A percentile compares a stretch with the other conserved stretches of the same genome.
Conservation (phyloP, 2,113 vertebrate species). For the Rhegmatorhina hoffmannsi region DNA sequence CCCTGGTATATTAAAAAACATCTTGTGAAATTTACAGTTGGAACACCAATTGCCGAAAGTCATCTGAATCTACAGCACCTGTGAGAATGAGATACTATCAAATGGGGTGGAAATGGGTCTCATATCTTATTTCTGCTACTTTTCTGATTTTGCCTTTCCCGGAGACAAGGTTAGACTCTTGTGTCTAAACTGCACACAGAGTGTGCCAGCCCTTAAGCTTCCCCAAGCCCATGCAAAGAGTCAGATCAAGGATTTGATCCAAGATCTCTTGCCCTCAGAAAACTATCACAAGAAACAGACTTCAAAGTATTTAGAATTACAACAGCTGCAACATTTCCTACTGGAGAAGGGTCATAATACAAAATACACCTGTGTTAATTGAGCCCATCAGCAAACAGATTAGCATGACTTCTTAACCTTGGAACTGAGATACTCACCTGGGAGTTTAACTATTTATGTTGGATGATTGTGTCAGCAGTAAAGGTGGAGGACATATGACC, state of each 20-base stretch:
- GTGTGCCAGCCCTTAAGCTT: not conserved
- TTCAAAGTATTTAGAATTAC: not conserved
- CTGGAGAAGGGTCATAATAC: not conserved
- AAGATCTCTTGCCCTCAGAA: not conserved
- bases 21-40: not conserved
- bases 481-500: not conserved
- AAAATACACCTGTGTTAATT: not conserved
- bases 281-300: not conserved
- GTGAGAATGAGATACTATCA: not conserved
- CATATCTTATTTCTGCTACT: not conserved
- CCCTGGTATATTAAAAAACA: not conserved
- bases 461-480: not conserved
- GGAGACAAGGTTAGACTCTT: not conserved
- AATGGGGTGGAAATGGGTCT: not conserved
- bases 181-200: not conserved
- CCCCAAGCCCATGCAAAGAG: not conserved
- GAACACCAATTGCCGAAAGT: not conserved
- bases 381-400: not conserved
- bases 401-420: not conserved
- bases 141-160: not conserved
- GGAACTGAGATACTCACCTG: not conserved
- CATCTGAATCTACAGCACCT: not conserved
- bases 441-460: not conserved
- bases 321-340: not conserved
- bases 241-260: not conserved